Evolutionary conservation across 2,113 vertebrate genomes (phyloP), one percentile per base, ranked within the genome.

Genomic region (Xenus cinereus): DNA sequence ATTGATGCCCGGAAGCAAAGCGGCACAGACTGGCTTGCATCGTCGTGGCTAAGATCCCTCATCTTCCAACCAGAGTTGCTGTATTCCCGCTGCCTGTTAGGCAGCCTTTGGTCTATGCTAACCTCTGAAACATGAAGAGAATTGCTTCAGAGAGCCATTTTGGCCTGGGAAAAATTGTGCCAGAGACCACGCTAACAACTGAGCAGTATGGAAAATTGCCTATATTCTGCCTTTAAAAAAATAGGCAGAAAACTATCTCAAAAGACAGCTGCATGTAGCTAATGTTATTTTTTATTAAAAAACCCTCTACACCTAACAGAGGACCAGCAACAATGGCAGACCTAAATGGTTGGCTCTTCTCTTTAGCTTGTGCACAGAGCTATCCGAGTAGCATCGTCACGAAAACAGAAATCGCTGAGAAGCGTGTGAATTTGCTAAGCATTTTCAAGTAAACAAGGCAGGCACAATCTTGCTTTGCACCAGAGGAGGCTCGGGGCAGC

Each of bases 111-210:
- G 45, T 56, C 27, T 57, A 5, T 57, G 32, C 11, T 41, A 63
- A 68, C 22, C n/a, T 46, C 74, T 71, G 32, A 74, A 75, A 82
- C 8, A 13, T 17, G 66, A 54, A 87, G 41, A 37, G 43, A 67
- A 26, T 92, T 54, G 8, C 37, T 85, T 59, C 53, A 37, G 33
- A 62, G 27, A 30, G 20, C 8, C 7, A 41, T 63, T 87, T 77
- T 71, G 22, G 17, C 20, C 41, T 59, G 28, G 7, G 46, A 74
- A 75, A 74, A 82, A 26, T 22, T 39, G 32, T 54, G 6, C 16
- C 41, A 66, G 39, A 12, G n/a, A 43, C 5, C 24, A 37, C 0
- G 0, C 7, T 73, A 64, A 51, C 14, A 56, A 2, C 16, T 28
- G 27, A 66, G 45, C 16, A 43, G 8, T 86, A 18, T 9, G 30